A percentile compares a stretch with the other conserved stretches of the same genome.
These are phyloP conservation scores for Rhinatrema bivittatum DNA, from an alignment of 2,797 vertebrate species.

Conservation along the genomic window DNA sequence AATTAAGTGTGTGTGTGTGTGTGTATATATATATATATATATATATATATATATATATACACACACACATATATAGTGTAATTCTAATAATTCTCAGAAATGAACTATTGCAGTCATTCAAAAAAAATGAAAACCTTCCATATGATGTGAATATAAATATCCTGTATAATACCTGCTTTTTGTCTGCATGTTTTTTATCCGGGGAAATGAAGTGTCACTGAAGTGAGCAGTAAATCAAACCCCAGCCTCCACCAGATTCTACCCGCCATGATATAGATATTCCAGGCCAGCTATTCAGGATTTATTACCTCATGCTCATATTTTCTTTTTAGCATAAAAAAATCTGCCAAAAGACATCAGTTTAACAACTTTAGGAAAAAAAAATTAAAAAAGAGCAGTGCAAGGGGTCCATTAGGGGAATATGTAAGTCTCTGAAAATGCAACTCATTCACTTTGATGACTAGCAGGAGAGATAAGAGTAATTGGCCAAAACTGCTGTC, in stretches of 20 bases:
- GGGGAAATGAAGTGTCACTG: no score
- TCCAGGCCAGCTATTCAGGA: neutral
- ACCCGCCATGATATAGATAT: neutral
- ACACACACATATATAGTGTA: no score
- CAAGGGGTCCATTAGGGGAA: neutral
- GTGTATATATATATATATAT: no score
- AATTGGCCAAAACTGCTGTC: no score
- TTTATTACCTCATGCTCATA: neutral
- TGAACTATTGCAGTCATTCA: no score
- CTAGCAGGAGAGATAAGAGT: rapidly evolving
- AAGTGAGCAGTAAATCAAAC: neutral
- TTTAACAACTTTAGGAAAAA: neutral
- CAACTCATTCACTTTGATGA: neutral
- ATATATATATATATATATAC: no score
- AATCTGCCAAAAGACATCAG: neutral
- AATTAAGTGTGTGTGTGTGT: no score
- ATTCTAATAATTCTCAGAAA: no score
- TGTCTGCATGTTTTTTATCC: no score
- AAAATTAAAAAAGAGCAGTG: neutral
- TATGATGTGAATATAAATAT: no score
- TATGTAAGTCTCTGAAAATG: neutral
- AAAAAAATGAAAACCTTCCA: no score
- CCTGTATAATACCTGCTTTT: no score
- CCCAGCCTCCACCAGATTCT: neutral
- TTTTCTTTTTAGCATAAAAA: neutral